These are phyloP conservation scores for Arctia plantaginis DNA, from an alignment of 2,888 invertebrate species.

Conservation along the genomic window DNA sequence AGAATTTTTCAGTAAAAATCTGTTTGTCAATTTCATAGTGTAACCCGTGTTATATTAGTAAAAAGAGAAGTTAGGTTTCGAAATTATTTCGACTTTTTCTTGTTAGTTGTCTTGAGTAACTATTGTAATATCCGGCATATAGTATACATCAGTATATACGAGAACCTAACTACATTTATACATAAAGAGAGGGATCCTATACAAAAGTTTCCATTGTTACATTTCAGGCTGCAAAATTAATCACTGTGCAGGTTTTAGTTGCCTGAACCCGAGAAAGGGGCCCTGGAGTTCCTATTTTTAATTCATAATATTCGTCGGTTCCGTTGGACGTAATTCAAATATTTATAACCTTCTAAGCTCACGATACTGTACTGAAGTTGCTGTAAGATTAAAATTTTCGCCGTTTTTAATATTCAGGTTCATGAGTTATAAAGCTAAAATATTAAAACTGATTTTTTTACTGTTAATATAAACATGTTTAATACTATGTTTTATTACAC, in stretches of 20 bases:
- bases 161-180: background rate
- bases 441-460: background rate
- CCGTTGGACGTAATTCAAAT: constrained; percentile 7
- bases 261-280: background rate
- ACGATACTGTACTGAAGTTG: constrained; percentile 13
- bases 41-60: no score
- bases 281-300: constrained; percentile 5
- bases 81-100: no score
- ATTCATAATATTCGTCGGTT: constrained; percentile 2
- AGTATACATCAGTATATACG: background rate
- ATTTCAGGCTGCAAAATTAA: background rate
- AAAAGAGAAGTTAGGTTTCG: no score
- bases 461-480: background rate
- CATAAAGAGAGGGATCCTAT: background rate
- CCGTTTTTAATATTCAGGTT: constrained; percentile 18
- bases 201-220: background rate
- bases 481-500: background rate
- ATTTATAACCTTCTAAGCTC: constrained; percentile 15
- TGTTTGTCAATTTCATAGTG: no score
- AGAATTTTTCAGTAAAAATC: no score
- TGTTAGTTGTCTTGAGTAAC: no score
- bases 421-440: background rate
- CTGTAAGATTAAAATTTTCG: constrained; percentile 14
- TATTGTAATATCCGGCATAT: background rate
- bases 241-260: constrained; percentile 1